A percentile compares a stretch with the other conserved stretches of the same genome.
Evolutionary conservation across 1,140 invertebrate genomes (phyloP).

Genomic region (Cataglyphis hispanica): DNA sequence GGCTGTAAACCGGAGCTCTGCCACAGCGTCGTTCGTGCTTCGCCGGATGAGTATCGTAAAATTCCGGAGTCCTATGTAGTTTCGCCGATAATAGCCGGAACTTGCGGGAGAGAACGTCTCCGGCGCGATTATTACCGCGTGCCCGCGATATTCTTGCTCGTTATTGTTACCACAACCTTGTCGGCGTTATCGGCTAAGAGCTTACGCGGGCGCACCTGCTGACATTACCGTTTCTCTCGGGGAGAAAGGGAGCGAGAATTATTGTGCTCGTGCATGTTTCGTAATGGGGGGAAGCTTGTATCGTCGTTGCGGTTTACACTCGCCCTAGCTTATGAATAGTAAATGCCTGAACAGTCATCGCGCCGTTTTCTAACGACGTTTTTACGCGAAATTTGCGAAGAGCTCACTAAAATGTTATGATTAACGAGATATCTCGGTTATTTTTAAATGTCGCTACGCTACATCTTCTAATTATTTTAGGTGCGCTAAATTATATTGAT

Average conservation of each 20-base stretch:
- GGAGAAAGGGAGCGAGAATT: no score
- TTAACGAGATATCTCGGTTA: background rate
- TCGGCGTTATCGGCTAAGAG: background rate
- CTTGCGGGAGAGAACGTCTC: constrained; percentile 12
- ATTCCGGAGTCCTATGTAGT: constrained; percentile 2
- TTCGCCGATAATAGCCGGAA: constrained; percentile 45
- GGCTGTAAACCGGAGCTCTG: constrained; percentile 8
- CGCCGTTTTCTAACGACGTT: background rate
- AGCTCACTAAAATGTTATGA: constrained; percentile 2
- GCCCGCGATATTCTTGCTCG: constrained; percentile 35
- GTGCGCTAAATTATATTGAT: background rate
- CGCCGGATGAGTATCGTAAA: constrained; percentile 36
- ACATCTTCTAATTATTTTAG: no score
- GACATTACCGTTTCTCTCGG: background rate
- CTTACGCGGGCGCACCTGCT: constrained; percentile 40
- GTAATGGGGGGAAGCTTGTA: constrained; percentile 13
- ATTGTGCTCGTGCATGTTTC: constrained; percentile 20
- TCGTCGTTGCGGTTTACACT: constrained; percentile 32
- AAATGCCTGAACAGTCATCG: background rate
- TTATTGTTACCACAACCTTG: constrained; percentile 40
- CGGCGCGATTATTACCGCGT: constrained; percentile 35
- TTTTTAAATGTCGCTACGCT: background rate
- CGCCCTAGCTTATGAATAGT: constrained; percentile 37
- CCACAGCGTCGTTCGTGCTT: background rate
- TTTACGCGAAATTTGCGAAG: background rate